Conservation (phyloP, 1,140 invertebrate species). For the Aphidius ervi region DNA sequence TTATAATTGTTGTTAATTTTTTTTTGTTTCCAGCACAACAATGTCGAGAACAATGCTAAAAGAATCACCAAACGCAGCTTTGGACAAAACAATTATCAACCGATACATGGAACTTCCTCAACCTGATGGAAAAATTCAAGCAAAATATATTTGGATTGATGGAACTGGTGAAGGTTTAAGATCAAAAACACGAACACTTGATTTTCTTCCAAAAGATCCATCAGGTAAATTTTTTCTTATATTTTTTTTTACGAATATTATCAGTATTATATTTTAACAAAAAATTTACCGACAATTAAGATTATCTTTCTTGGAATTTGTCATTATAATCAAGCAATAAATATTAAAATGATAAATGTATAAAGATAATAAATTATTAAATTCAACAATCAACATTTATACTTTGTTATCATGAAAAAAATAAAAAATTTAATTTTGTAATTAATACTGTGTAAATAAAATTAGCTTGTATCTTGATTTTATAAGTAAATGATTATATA, state of each 20-base stretch:
- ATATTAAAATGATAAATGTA: background rate
- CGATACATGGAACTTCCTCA: constrained; percentile 73
- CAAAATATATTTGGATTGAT: constrained; percentile 95
- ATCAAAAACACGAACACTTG: constrained; percentile 83
- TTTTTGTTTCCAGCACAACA: constrained; percentile 29
- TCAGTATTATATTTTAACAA: background rate
- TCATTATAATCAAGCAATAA: background rate
- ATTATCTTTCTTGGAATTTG: background rate
- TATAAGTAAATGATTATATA: background rate
- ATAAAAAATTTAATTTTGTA: too few species aligned
- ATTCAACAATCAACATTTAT: too few species aligned
- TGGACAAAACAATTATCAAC: constrained; percentile 70
- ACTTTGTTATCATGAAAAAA: too few species aligned
- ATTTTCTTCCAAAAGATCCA: constrained; percentile 69
- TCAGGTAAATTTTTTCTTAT: constrained; percentile 54
- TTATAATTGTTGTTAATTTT: background rate
- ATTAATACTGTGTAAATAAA: too few species aligned
- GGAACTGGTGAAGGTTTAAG: constrained; percentile 85
- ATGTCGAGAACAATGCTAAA: constrained; percentile 56
- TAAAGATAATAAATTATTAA: background rate
- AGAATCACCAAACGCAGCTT: constrained; percentile 66
- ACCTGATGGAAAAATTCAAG: constrained; percentile 73
- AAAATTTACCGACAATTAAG: background rate
- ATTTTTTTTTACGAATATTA: background rate
- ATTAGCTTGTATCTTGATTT: background rate